phyloP scores from a whole-genome alignment of 2,888 invertebrate species.

The Oxystoma pomonae region DNA sequence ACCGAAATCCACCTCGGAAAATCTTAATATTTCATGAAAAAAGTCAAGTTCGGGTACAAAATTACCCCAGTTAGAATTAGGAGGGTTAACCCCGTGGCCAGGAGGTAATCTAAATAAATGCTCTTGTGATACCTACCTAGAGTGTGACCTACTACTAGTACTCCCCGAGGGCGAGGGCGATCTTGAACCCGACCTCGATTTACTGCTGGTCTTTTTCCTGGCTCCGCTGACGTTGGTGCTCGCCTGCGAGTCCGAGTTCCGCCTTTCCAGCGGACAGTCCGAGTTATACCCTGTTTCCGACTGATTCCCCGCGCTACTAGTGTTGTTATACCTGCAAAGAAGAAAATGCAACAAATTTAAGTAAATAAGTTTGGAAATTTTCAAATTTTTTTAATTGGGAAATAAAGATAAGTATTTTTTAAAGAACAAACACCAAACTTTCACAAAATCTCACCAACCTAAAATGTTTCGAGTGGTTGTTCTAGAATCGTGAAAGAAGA shows the following conservation, averaged over 20 bases:
- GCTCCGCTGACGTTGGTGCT: slow-evolving; percentile 17
- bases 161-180: slow-evolving; percentile 54
- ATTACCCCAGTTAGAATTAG: too few relatives aligned
- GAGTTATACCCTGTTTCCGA: slow-evolving; percentile 46
- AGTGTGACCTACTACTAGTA: slow-evolving; percentile 54
- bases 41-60: too few relatives aligned
- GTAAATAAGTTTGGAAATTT: background rate
- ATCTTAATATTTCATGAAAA: too few relatives aligned
- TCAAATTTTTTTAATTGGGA: background rate
- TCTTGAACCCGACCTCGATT: slow-evolving; percentile 51
- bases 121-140: slow-evolving; percentile 37
- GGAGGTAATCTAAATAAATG: too few relatives aligned
- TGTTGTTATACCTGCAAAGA: slow-evolving; percentile 30
- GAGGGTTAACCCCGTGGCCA: too few relatives aligned
- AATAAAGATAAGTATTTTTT: too few relatives aligned
- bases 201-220: slow-evolving; percentile 44
- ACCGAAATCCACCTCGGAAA: too few relatives aligned
- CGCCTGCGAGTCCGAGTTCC: slow-evolving; percentile 40
- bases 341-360: too few relatives aligned
- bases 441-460: too few relatives aligned
- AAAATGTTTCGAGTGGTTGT: too few relatives aligned
- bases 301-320: slow-evolving; percentile 30
- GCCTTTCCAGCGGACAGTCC: slow-evolving; percentile 41
- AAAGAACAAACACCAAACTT: too few relatives aligned
- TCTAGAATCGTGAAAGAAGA: too few relatives aligned